A percentile compares a stretch with the other conserved stretches of the same genome.
Conservation (phyloP, 2,888 invertebrate species). For the Scaptomyza flava region DNA sequence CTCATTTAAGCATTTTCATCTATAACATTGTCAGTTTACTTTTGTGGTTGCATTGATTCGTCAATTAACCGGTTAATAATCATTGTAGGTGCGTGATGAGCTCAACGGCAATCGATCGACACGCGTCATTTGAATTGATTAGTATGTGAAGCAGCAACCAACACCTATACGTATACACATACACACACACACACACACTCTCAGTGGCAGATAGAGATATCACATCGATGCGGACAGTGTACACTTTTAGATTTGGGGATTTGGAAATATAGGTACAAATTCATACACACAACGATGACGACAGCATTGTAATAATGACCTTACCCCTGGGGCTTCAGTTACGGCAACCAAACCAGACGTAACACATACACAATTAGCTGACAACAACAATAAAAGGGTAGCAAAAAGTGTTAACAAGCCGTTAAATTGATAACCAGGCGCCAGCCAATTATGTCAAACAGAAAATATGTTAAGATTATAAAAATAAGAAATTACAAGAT, state of each 20-base stretch:
- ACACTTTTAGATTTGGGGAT: background rate
- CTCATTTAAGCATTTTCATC: background rate
- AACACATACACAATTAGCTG: conserved; percentile 37
- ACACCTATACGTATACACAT: conserved; percentile 7
- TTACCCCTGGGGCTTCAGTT: conserved; percentile 34
- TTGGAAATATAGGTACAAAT: conserved; percentile 12
- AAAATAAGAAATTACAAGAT: background rate
- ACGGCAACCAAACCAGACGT: conserved; percentile 15
- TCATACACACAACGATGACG: conserved; percentile 5
- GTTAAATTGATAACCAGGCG: conserved; percentile 2
- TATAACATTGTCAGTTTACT: background rate
- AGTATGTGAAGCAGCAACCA: conserved; percentile 50
- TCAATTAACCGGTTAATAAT: conserved; percentile 35
- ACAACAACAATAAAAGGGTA: conserved; percentile 9
- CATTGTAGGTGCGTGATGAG: conserved; percentile 23
- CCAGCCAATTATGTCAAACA: conserved; percentile 7
- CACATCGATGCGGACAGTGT: conserved; percentile 5
- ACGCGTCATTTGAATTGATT: conserved; percentile 69
- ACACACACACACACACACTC: conserved; percentile 23
- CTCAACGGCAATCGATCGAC: conserved; percentile 48
- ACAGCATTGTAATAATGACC: conserved; percentile 17
- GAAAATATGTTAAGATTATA: background rate
- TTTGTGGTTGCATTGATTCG: conserved; percentile 25
- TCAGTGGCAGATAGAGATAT: conserved; percentile 3
- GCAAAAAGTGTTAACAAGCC: conserved; percentile 25